A percentile compares a stretch with the other conserved stretches of the same genome.
Conservation (phyloP, 2,113 vertebrate genomes). For the Riparia riparia region DNA sequence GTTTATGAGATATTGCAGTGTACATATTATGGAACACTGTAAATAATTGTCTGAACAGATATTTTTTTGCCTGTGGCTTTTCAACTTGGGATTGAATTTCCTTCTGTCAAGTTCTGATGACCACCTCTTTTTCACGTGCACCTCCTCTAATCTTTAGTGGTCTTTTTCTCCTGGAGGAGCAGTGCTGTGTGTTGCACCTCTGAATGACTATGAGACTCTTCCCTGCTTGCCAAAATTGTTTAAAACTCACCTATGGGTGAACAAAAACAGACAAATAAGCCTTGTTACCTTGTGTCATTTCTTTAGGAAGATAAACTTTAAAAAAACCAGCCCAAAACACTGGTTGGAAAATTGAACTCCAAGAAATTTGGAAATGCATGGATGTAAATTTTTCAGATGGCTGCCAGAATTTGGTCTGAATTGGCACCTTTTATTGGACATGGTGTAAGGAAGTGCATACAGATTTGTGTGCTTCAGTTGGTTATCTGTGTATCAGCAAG, state of each 20-base stretch:
- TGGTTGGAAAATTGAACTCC: not conserved
- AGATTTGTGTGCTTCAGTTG: not conserved
- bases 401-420: not conserved
- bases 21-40: not conserved
- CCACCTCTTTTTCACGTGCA: not conserved
- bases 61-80: slow-evolving; percentile 21
- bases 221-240: not conserved
- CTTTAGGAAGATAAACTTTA: not conserved
- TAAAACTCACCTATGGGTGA: not conserved
- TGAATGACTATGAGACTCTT: not conserved
- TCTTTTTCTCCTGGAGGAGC: not conserved
- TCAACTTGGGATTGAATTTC: not conserved
- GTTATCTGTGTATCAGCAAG: not conserved
- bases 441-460: not conserved
- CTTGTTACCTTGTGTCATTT: not conserved
- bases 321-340: not conserved
- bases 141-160: not conserved
- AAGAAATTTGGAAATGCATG: not conserved
- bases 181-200: not conserved
- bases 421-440: fast-evolving
- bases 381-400: not conserved
- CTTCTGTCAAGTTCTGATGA: not conserved
- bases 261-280: not conserved
- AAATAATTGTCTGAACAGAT: not conserved
- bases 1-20: not conserved